Conservation (phyloP, 1,140 invertebrate genomes). For the Hycleus phaleratus region DNA sequence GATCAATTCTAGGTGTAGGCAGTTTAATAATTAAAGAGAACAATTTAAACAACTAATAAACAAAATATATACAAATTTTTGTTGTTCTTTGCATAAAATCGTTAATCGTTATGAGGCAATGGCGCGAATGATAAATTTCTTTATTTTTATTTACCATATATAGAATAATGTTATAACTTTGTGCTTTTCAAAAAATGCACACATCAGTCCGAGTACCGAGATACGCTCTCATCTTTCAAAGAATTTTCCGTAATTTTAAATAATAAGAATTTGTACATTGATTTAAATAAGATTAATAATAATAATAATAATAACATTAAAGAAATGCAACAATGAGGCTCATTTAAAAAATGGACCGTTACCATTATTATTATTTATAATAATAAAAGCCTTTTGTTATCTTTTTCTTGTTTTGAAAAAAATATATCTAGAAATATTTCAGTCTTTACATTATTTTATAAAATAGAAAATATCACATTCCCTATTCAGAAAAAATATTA, state of each 20-base stretch:
- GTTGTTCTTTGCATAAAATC: conserved; percentile 20
- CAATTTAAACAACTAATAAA: conserved; percentile 2
- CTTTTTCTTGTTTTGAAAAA: conserved; percentile 20
- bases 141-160: not conserved
- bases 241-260: not conserved
- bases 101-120: conserved; percentile 37
- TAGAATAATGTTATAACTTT: conserved; percentile 38
- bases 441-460: conserved; percentile 29
- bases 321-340: conserved; percentile 12
- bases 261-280: not conserved
- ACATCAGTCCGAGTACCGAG: conserved; percentile 32
- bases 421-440: conserved; percentile 39
- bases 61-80: conserved; percentile 24
- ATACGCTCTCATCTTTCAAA: conserved; percentile 21
- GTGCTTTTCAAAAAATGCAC: conserved; percentile 25
- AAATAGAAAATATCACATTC: conserved; percentile 40
- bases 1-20: conserved; percentile 20
- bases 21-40: conserved; percentile 11
- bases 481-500: conserved; percentile 17
- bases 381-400: not conserved
- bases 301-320: conserved; percentile 9
- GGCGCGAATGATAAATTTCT: conserved; percentile 37
- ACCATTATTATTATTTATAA: not conserved
- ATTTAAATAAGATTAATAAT: not conserved
- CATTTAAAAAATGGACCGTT: conserved; percentile 9